Conservation (phyloP, 2,113 vertebrate species). For the Ptilorrhoa leucosticta region DNA sequence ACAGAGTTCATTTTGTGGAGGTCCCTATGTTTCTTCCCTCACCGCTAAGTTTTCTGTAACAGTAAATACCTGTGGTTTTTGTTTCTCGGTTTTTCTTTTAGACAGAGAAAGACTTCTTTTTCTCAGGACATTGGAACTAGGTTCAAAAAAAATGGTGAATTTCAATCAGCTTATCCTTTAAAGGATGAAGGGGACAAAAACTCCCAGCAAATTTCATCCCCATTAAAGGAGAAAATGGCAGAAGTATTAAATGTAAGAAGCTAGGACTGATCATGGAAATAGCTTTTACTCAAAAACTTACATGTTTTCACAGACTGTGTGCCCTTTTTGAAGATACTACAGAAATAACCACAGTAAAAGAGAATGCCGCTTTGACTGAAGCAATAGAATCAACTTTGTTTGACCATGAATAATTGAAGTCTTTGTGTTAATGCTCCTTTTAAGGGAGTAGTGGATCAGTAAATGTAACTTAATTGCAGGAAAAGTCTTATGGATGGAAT, state of each 20-base stretch:
- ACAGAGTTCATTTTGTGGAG: not conserved
- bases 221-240: not conserved
- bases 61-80: not conserved
- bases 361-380: constrained; percentile 75
- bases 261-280: constrained; percentile 11
- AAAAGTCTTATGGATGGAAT: constrained; percentile 70
- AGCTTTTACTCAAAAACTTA: constrained; percentile 52
- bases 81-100: not conserved
- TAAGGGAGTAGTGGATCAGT: constrained; percentile 72
- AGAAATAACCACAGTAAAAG: constrained; percentile 75
- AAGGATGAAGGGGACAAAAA: not conserved
- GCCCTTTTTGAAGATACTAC: constrained; percentile 72
- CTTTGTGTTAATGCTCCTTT: constrained; percentile 75
- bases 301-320: constrained; percentile 60
- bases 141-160: not conserved
- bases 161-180: not conserved
- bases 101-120: not conserved
- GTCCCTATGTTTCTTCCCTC: not conserved
- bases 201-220: not conserved
- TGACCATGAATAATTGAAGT: constrained; percentile 76
- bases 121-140: not conserved
- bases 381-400: constrained; percentile 74
- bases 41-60: not conserved
- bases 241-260: constrained; percentile 25
- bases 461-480: constrained; percentile 77